phyloP scores from a whole-genome alignment of 1,140 invertebrate species.

The Zophobas morio region DNA sequence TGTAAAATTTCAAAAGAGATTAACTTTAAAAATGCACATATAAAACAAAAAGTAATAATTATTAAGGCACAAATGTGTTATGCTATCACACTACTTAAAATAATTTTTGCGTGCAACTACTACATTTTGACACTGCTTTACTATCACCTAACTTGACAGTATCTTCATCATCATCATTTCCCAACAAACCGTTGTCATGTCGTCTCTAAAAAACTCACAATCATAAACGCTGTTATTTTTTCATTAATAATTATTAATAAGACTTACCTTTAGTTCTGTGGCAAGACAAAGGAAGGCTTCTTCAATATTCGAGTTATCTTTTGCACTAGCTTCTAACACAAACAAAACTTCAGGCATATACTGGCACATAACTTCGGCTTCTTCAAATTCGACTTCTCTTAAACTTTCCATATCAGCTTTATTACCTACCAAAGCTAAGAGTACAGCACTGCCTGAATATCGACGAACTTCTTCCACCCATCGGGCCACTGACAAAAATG shows the following conservation, averaged over 20 bases:
- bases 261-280: constrained; percentile 84
- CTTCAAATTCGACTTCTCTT: constrained; percentile 86
- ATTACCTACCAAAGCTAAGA: constrained; percentile 92
- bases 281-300: constrained; percentile 91
- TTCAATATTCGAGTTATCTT: constrained; percentile 94
- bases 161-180: constrained; percentile 71
- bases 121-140: constrained; percentile 65
- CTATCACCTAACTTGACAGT: constrained; percentile 75
- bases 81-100: constrained; percentile 46
- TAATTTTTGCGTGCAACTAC: constrained; percentile 57
- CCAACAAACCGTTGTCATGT: constrained; percentile 75
- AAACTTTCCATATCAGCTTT: constrained; percentile 89
- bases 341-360: constrained; percentile 88
- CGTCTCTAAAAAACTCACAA: constrained; percentile 71
- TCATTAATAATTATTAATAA: constrained; percentile 5
- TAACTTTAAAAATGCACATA: constrained; percentile 21
- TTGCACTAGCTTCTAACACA: constrained; percentile 92
- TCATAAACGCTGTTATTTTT: constrained; percentile 49
- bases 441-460: constrained; percentile 92
- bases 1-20: constrained; percentile 30
- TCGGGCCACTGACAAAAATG: constrained; percentile 89
- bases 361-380: constrained; percentile 87
- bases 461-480: constrained; percentile 95
- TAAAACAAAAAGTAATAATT: constrained; percentile 13
- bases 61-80: constrained; percentile 28